These are phyloP conservation scores for Columba guinea DNA, from an alignment of 2,797 vertebrate species.

Conservation along the genomic window DNA sequence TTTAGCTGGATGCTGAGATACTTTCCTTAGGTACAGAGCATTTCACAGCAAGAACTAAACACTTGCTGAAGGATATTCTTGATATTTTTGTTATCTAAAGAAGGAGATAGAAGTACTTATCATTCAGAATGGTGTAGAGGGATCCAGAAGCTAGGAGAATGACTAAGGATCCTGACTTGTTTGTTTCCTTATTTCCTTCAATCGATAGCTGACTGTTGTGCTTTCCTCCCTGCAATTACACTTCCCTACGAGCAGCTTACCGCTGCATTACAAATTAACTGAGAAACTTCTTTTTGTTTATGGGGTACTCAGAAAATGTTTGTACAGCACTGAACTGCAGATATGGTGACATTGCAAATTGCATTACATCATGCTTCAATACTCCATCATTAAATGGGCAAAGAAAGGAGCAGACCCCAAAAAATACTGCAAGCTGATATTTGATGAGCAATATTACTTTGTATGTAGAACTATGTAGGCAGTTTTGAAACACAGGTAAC, in stretches of 20 bases:
- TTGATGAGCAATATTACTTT: not conserved
- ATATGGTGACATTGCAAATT: not conserved
- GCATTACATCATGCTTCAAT: not conserved
- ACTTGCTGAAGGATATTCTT: not conserved
- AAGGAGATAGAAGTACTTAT: not conserved
- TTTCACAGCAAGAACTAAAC: not conserved
- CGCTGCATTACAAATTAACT: not conserved
- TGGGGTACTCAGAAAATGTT: not conserved
- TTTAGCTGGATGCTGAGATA: not conserved
- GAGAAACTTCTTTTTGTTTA: not conserved
- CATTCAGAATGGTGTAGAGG: not conserved
- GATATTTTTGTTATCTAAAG: not conserved
- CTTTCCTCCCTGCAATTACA: not conserved
- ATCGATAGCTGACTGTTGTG: not conserved
- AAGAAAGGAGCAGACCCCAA: not conserved
- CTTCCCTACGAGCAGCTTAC: not conserved
- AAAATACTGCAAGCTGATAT: not conserved
- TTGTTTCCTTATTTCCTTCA: not conserved
- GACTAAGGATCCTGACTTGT: not conserved
- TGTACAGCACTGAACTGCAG: not conserved
- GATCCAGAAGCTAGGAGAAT: not conserved
- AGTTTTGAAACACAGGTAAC: not conserved
- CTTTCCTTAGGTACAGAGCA: not conserved
- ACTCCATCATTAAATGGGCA: not conserved
- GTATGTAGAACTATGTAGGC: not conserved